These are phyloP conservation scores for Aromia moschata DNA, from an alignment of 2,888 invertebrate species.

Conservation along the genomic window DNA sequence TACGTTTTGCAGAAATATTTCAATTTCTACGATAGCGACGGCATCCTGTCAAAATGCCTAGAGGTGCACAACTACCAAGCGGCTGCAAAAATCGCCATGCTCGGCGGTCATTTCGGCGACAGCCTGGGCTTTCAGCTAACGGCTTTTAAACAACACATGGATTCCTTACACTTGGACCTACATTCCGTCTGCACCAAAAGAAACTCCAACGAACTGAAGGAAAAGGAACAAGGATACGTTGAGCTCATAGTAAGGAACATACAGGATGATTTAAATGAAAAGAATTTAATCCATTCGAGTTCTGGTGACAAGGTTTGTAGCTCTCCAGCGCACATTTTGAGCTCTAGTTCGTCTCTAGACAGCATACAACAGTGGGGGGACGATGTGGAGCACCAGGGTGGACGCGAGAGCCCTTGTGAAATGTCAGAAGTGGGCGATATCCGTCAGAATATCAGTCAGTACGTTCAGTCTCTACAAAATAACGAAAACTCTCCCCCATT, in stretches of 20 bases:
- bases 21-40: constrained; percentile 61
- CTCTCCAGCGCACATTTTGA: constrained; percentile 57
- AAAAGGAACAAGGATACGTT: constrained; percentile 48
- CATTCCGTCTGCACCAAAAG: constrained; percentile 49
- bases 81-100: constrained; percentile 60
- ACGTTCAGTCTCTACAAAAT: constrained; percentile 57
- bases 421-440: constrained; percentile 55
- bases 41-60: constrained; percentile 56
- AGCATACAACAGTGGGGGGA: constrained; percentile 62
- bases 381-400: constrained; percentile 61
- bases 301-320: constrained; percentile 37
- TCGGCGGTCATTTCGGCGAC: constrained; percentile 61
- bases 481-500: constrained; percentile 52
- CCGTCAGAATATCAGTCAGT: constrained; percentile 58
- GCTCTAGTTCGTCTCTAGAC: constrained; percentile 60
- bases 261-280: constrained; percentile 47
- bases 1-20: constrained; percentile 58
- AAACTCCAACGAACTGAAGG: constrained; percentile 43
- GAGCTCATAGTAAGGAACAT: constrained; percentile 50
- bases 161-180: constrained; percentile 50
- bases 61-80: constrained; percentile 59
- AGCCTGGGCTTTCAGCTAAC: constrained; percentile 60
- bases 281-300: constrained; percentile 41
- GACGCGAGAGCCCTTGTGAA: constrained; percentile 60
- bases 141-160: constrained; percentile 59